These are phyloP conservation scores for Melanostoma mellinum DNA, from an alignment of 2,888 invertebrate species.

Conservation along the genomic window DNA sequence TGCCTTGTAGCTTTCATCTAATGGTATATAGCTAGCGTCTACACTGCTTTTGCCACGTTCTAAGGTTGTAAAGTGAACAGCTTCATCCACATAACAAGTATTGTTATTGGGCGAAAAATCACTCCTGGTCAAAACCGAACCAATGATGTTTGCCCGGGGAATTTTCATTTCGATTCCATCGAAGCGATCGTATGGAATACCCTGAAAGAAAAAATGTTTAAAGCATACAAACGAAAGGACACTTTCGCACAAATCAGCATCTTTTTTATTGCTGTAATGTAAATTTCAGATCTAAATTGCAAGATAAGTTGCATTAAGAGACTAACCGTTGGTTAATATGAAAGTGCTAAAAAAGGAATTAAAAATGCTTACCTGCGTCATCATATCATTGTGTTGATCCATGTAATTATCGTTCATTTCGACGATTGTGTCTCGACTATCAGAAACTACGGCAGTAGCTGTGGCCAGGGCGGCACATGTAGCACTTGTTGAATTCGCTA, in stretches of 20 bases:
- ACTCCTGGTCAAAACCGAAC: constrained; percentile 73
- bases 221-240: too few relatives aligned
- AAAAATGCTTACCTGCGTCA: constrained; percentile 53
- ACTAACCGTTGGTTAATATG: constrained; percentile 2
- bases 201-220: constrained; percentile 70
- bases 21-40: constrained; percentile 76
- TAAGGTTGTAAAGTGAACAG: constrained; percentile 76
- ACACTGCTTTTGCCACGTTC: constrained; percentile 77
- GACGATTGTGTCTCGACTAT: constrained; percentile 82
- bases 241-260: constrained; percentile 48
- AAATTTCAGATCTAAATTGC: not conserved
- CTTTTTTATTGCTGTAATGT: not conserved
- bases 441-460: constrained; percentile 75
- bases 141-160: constrained; percentile 75
- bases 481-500: constrained; percentile 55
- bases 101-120: constrained; percentile 76
- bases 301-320: constrained; percentile 1
- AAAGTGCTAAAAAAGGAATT: constrained; percentile 4
- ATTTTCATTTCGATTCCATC: constrained; percentile 75
- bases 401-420: constrained; percentile 81
- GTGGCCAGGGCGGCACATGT: constrained; percentile 59
- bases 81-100: constrained; percentile 77
- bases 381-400: constrained; percentile 69
- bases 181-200: constrained; percentile 75
- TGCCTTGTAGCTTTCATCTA: constrained; percentile 78